phyloP scores from a whole-genome alignment of 2,113 vertebrate species.

The Stictonetta naevosa region DNA sequence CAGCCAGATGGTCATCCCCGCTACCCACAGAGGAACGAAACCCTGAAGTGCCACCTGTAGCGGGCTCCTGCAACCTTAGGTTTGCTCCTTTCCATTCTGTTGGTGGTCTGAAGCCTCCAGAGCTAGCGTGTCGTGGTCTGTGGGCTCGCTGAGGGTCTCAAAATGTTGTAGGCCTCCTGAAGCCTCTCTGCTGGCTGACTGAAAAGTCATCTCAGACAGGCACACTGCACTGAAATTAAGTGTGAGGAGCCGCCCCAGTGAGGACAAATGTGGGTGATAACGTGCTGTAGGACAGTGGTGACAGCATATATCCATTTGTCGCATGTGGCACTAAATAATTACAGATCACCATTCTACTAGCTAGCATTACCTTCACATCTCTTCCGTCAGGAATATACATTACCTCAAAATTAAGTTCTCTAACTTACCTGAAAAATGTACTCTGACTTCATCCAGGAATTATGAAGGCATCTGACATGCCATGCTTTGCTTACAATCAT shows the following conservation, averaged over 20 bases:
- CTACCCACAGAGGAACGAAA: neutral
- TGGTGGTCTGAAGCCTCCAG: neutral
- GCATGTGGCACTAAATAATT: neutral
- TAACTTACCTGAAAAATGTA: neutral
- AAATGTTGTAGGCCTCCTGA: neutral
- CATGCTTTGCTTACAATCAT: neutral
- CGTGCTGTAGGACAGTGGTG: neutral
- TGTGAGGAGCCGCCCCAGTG: neutral
- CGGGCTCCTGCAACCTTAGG: neutral
- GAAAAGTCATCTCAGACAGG: fast-evolving
- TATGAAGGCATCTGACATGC: neutral
- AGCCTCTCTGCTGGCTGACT: neutral
- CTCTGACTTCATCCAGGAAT: neutral
- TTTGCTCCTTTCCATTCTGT: neutral
- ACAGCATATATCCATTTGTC: neutral
- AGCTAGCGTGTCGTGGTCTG: neutral
- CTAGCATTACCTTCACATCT: neutral
- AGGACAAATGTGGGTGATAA: neutral
- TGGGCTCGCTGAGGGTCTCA: neutral
- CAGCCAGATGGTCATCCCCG: neutral
- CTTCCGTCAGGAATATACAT: neutral
- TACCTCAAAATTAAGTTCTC: neutral
- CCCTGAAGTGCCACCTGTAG: neutral
- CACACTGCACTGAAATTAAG: neutral
- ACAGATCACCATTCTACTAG: neutral